Evolutionary conservation across 2,797 vertebrate species (phyloP).

Genomic region (Pangasius macronema): DNA sequence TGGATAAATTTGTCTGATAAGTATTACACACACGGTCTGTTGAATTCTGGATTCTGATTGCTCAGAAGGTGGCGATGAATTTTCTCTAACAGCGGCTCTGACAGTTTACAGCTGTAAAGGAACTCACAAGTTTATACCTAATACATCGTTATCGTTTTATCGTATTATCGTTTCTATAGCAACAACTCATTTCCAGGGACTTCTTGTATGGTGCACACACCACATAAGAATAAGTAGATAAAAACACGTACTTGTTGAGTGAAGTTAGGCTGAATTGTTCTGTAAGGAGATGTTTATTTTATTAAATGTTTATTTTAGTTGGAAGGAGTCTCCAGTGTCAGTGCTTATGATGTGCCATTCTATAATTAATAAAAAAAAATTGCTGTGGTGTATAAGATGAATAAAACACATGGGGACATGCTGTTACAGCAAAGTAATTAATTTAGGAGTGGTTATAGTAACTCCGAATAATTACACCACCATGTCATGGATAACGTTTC

Average conservation of each 20-base stretch:
- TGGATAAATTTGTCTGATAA: neutral
- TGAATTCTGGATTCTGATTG: neutral
- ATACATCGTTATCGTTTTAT: no score
- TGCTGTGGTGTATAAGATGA: neutral
- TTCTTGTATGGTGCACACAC: neutral
- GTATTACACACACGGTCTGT: neutral
- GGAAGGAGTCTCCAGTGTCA: neutral
- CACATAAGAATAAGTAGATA: neutral
- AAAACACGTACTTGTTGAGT: neutral
- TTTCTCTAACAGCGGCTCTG: neutral
- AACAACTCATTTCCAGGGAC: no score
- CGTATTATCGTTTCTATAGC: neutral
- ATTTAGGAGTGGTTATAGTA: neutral
- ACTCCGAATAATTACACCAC: neutral
- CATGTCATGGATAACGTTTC: neutral
- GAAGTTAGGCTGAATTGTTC: neutral
- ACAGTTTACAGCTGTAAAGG: neutral
- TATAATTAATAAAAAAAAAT: neutral
- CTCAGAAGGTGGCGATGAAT: neutral
- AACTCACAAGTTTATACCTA: neutral
- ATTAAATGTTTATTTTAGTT: neutral
- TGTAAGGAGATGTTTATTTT: neutral
- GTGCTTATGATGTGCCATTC: neutral
- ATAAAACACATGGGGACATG: neutral
- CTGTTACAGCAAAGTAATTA: neutral